Evolutionary conservation across 2,888 invertebrate genomes (phyloP), one percentile per base, ranked within the genome.

Genomic region (Merodon equestris): DNA sequence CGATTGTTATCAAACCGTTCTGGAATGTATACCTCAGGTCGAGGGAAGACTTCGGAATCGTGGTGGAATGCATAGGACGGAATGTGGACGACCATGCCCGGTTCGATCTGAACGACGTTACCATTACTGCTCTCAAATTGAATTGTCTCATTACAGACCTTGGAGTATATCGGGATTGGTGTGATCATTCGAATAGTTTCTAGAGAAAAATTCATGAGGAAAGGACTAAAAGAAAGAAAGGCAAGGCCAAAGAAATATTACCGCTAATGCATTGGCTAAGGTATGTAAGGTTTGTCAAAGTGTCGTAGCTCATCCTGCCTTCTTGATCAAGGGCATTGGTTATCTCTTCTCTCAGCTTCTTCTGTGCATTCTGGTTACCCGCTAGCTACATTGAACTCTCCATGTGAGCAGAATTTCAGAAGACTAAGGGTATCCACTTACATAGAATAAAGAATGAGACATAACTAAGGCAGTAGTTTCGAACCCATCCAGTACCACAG

Each of bases 11-110:
- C 84, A 82, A 91, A 91, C 51, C 91, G 84, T 73, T 90, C 90
- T 0, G 91, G 91, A 82, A 91, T 89, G 82, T 91, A 91, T 81
- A 85, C 87, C 0, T 89, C 86, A 0, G 91, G 91, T 13, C 91
- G 84, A 0, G 90, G 89, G 83, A 86, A 91, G 82, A 89, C 87
- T 9, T 89, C 84, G 1, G 89, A 87, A 84, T 91, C 90, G 36
- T 85, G 86, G 63, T 91, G 91, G 14, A 51, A 67, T 4, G 82
- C 82, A 36, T 82, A 76, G 2, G 81, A 13, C 1, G 84, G 83
- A 34, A 85, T 82, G 40, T 81, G 36, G n/a, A 83, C 71, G 14
- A 83, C 71, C 47, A 82, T 82, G 19, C 81, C 83, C n/a, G 63
- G 64, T 9, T 77, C 45, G 13, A 84, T 17, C 48, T 61, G 45